Evolutionary conservation across 1,140 invertebrate genomes (phyloP), one percentile per base, ranked within the genome.

Genomic region (Saccostrea echinata): DNA sequence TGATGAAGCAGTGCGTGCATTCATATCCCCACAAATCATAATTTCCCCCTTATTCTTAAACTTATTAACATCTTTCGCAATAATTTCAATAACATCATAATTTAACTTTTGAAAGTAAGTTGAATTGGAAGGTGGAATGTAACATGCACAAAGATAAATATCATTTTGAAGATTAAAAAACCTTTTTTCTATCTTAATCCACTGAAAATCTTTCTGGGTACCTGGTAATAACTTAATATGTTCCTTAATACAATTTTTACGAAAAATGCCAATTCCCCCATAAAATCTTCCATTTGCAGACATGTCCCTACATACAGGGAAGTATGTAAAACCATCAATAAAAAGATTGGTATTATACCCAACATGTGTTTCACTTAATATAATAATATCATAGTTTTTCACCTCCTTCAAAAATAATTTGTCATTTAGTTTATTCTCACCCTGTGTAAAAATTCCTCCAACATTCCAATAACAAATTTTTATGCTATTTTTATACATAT

Each of bases 21-120:
- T 84, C 9, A 84, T 57, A 84, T 84, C 83, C 3, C 83, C 83
- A 84, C 83, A 84, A 2, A 84, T 51, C 52, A 84, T 13, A 4
- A 61, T 33, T 16, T 84, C 83, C 8, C 83, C 83, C 24, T 61
- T 84, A 52, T 1, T 57, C 61, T 57, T 57, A 30, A 33, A 84
- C 30, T 13, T 27, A 57, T 33, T 18, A 16, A 84, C 35, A 84
- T 84, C 83, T 13, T 84, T 84, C 52, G 64, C 84, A 57, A 84
- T 35, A 6, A 21, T 12, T 68, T 84, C 21, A 33, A 84, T 21
- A 35, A 84, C 61, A 84, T 84, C 84, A 84, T 53, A n/a, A 53
- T 84, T 84, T n/a, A 53, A 24, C 21, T 21, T 24, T 24, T 53
- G 21, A 53, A 53, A 53, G 51, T 84, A 84, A 11, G 21, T 24